Evolutionary conservation across 2,113 vertebrate genomes (phyloP), one percentile per base, ranked within the genome.

Genomic region (Pseudorectes ferrugineus): DNA sequence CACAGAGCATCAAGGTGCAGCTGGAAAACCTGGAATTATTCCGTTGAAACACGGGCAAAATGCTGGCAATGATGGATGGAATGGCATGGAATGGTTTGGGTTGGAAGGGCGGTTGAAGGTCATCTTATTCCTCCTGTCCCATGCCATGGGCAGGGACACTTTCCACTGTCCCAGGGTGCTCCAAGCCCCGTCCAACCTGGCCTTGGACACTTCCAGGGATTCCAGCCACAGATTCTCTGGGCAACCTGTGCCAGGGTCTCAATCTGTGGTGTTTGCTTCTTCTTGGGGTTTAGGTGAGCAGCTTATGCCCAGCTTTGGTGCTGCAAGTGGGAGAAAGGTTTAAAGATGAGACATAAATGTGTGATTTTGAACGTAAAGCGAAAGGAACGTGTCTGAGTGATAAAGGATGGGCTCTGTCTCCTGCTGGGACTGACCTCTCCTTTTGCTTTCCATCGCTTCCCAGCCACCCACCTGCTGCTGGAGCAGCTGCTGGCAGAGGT

Each of bases 311-410:
- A n/a, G 20, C 49, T 75, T 43, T 43, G 24, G 36, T 61, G 66
- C 58, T 90, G 31, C 21, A 66, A 29, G 52, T 49, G n/a, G 11
- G 42, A 85, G 42, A 33, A 85, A 49, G 33, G 10, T 16, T 58
- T 66, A 42, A 57, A 61, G 57, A 26, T 12, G 45, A 82, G 58
- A 24, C 15, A 29, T 10, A 57, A 88, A 36, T 7, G 38, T 8
- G 8, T 38, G 29, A 7, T 43, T 62, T 52, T 73, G 38, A 16
- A 35, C 10, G 24, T 5, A 5, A 35, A 42, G 16, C 28, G 58
- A 45, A 65, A 63, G 11, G 12, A 40, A 0, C 0, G 0, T 8
- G 33, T 16, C 33, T 21, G 29, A 83, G 38, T 14, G 54, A 43
- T 24, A 49, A 48, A 36, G 23, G 14, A 33, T 20, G 45, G 8